Conservation (phyloP, 2,113 vertebrate species). For the Odobenus rosmarus region DNA sequence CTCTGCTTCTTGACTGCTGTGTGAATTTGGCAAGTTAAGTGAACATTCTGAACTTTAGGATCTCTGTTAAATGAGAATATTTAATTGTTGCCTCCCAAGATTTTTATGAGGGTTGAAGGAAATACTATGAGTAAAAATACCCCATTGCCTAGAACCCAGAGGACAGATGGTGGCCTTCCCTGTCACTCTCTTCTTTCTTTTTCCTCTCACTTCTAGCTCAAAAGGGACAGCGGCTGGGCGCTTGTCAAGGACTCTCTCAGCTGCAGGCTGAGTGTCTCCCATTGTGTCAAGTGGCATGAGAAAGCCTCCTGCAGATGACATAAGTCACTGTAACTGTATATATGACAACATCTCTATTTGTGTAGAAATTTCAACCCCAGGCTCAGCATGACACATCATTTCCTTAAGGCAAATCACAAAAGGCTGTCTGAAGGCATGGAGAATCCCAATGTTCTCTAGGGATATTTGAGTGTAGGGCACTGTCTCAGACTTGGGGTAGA, state of each 20-base stretch:
- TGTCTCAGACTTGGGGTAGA: background rate
- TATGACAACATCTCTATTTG: background rate
- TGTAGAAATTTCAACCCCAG: background rate
- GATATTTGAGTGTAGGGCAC: background rate
- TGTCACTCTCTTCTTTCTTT: background rate
- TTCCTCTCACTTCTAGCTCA: background rate
- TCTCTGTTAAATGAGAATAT: slow-evolving; percentile 24
- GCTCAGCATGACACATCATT: background rate
- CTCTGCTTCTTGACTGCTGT: background rate
- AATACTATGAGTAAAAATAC: background rate
- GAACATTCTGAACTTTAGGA: background rate
- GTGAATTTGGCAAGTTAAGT: background rate
- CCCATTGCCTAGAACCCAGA: background rate
- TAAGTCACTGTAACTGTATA: background rate
- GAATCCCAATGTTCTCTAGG: background rate
- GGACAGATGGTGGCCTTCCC: background rate
- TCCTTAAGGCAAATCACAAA: background rate
- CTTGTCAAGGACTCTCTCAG: background rate
- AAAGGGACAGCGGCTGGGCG: background rate
- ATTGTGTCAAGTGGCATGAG: background rate
- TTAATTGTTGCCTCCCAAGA: background rate
- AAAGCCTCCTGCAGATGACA: background rate
- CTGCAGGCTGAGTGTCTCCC: background rate
- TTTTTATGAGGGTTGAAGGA: background rate
- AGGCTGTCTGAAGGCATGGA: background rate